Conservation (phyloP, 2,888 invertebrate species). For the Ophonus ardosiacus region DNA sequence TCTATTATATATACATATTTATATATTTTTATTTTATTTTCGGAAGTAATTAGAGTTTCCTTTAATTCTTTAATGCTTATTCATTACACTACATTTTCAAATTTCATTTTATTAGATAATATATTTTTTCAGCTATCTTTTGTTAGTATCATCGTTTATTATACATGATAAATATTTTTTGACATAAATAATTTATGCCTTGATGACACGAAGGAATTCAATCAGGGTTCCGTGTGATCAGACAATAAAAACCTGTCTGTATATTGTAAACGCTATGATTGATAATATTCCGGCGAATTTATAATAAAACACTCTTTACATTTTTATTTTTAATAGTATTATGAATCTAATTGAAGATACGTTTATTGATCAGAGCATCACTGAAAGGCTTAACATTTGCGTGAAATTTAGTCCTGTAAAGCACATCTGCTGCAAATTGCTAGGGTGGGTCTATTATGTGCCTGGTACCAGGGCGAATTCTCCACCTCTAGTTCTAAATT, state of each 20-base stretch:
- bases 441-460: constrained; percentile 32
- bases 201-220: constrained; percentile 51
- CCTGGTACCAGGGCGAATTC: constrained; percentile 42
- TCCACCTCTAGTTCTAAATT: constrained; percentile 48
- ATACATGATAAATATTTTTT: background rate
- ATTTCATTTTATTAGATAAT: background rate
- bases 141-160: background rate
- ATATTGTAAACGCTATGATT: constrained; percentile 38
- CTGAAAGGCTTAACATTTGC: constrained; percentile 41
- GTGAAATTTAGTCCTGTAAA: constrained; percentile 43
- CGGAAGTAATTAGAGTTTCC: too few relatives aligned
- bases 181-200: constrained; percentile 49
- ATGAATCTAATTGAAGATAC: constrained; percentile 17
- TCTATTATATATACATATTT: too few relatives aligned
- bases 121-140: background rate
- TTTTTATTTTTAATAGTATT: constrained; percentile 27
- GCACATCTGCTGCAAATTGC: constrained; percentile 46
- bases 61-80: too few relatives aligned
- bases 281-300: constrained; percentile 28
- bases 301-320: constrained; percentile 19
- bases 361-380: constrained; percentile 29
- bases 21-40: too few relatives aligned
- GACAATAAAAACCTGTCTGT: constrained; percentile 40
- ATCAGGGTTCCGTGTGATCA: constrained; percentile 38
- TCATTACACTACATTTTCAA: background rate